phyloP scores from a whole-genome alignment of 2,113 vertebrate genomes.

The Salvator merianae region DNA sequence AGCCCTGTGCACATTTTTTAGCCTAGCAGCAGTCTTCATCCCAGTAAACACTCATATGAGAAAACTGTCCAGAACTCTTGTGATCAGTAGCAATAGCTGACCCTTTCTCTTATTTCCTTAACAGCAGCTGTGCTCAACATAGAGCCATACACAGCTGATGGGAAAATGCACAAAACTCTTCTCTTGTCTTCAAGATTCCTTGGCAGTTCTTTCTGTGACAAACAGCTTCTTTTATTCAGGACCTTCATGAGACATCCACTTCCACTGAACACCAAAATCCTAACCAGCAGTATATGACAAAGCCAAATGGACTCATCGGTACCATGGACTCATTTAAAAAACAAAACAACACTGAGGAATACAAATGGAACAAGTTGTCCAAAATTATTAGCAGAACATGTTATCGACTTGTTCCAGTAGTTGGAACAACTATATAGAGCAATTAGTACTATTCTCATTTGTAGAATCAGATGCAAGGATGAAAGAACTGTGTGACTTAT shows the following conservation, averaged over 20 bases:
- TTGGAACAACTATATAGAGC: neutral
- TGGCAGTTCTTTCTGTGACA: neutral
- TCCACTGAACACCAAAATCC: no score
- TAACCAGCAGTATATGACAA: neutral
- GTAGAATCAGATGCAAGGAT: neutral
- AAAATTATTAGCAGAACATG: neutral
- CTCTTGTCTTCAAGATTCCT: neutral
- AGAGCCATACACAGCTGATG: neutral
- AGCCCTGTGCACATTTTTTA: neutral
- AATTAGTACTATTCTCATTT: neutral
- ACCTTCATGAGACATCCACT: neutral
- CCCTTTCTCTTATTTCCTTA: neutral
- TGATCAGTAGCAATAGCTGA: neutral
- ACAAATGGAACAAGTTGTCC: neutral
- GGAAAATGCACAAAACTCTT: neutral
- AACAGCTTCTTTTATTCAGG: neutral
- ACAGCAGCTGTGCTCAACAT: neutral
- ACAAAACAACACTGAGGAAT: neutral
- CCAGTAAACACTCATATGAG: neutral
- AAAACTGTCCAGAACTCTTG: neutral
- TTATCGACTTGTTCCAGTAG: neutral
- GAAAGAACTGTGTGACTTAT: no score
- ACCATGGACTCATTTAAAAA: neutral
- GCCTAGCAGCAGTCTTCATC: no score
- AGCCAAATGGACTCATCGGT: neutral